These are phyloP conservation scores for Amiota mariae DNA, from an alignment of 2,888 invertebrate species.

Conservation along the genomic window DNA sequence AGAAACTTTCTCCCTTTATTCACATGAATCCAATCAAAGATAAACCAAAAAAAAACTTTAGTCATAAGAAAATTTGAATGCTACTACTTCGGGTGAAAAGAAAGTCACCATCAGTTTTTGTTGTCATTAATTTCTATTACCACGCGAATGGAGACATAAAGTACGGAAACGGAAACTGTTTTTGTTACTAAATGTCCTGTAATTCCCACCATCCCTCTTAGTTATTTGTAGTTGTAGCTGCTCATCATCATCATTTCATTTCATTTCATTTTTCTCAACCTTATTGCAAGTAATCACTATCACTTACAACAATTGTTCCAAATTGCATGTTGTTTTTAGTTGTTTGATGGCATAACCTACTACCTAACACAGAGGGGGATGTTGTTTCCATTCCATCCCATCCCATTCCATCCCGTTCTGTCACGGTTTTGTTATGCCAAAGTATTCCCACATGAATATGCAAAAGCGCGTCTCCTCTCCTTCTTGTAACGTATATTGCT, in stretches of 20 bases:
- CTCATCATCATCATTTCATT: too few species aligned
- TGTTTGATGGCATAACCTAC: too few species aligned
- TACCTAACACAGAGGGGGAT: conserved; percentile 39
- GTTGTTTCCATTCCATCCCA: background rate
- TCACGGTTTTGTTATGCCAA: background rate
- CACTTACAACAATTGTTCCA: conserved; percentile 62
- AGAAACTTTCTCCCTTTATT: too few species aligned
- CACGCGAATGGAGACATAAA: conserved; percentile 54
- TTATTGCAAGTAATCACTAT: conserved; percentile 37
- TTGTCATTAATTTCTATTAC: conserved; percentile 65
- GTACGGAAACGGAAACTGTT: conserved; percentile 22
- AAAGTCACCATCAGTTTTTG: background rate
- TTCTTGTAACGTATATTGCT: conserved; percentile 57
- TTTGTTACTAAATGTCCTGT: background rate
- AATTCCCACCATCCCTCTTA: background rate
- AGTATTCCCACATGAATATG: conserved; percentile 72
- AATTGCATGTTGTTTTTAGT: conserved; percentile 40
- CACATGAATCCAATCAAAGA: too few species aligned
- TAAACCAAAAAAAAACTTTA: too few species aligned
- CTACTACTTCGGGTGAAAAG: too few species aligned
- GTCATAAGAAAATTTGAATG: too few species aligned
- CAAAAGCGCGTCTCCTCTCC: conserved; percentile 55
- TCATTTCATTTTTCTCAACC: background rate
- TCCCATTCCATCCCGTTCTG: too few species aligned
- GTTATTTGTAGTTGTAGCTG: too few species aligned